Evolutionary conservation across 1,140 invertebrate species (phyloP).

Genomic region (Drosophila kurseongensis): DNA sequence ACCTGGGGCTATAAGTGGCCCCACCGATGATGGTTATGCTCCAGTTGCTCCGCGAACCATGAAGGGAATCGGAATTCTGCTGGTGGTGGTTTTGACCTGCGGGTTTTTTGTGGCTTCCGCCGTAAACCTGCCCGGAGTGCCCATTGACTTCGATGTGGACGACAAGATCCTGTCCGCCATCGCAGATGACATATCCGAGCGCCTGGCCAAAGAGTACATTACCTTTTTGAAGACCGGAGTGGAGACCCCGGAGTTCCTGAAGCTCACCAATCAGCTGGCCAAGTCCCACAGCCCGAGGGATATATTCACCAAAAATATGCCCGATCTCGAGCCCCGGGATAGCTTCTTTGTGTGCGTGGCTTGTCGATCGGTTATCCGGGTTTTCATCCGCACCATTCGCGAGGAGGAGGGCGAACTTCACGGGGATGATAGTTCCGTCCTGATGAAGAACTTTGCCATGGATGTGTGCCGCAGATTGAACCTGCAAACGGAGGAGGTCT

Average conservation of each 20-base stretch:
- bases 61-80: constrained; percentile 50
- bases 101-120: constrained; percentile 43
- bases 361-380: constrained; percentile 85
- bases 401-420: constrained; percentile 63
- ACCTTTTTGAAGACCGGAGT: constrained; percentile 65
- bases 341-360: constrained; percentile 85
- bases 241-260: constrained; percentile 57
- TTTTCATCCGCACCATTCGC: constrained; percentile 83
- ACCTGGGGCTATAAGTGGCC: constrained; percentile 60
- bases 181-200: constrained; percentile 64
- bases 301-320: constrained; percentile 69
- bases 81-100: constrained; percentile 23
- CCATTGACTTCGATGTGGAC: constrained; percentile 58
- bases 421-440: constrained; percentile 40
- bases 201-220: constrained; percentile 67
- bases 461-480: constrained; percentile 86
- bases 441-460: constrained; percentile 78
- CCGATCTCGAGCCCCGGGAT: constrained; percentile 60
- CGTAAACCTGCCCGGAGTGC: constrained; percentile 67
- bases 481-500: constrained; percentile 86
- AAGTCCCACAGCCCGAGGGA: constrained; percentile 72
- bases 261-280: constrained; percentile 62
- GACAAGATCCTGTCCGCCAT: constrained; percentile 68
- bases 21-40: neutral
- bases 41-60: constrained; percentile 53